Evolutionary conservation across 2,797 vertebrate species (phyloP).

Genomic region (Argya squamiceps): DNA sequence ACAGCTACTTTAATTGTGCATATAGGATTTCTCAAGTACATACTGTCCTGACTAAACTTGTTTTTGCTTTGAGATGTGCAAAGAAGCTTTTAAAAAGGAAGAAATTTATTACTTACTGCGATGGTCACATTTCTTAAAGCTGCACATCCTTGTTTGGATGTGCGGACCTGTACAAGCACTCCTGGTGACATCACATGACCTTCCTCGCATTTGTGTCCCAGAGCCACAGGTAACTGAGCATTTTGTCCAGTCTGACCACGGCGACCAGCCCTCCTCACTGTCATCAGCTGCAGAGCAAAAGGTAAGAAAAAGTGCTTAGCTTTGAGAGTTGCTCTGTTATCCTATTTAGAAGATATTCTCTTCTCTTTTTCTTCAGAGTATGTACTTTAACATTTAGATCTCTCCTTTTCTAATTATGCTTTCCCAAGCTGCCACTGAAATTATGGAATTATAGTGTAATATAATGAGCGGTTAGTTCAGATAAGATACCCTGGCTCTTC

Average conservation of each 20-base stretch:
- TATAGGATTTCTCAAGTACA: background rate
- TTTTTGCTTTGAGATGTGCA: background rate
- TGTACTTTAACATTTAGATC: background rate
- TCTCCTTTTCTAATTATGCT: background rate
- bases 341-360: background rate
- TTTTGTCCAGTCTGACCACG: conserved; percentile 98
- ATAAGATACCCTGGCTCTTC: background rate
- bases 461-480: background rate
- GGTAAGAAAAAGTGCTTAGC: background rate
- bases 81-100: background rate
- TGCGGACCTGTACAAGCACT: conserved; percentile 92
- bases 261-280: conserved; percentile 94
- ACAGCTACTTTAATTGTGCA: background rate
- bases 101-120: conserved; percentile 83
- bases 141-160: conserved; percentile 95
- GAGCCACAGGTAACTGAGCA: conserved; percentile 94
- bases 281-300: conserved; percentile 76
- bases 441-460: background rate
- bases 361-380: background rate
- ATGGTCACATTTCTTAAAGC: conserved; percentile 90
- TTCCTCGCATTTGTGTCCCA: conserved; percentile 95
- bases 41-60: background rate
- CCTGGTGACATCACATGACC: conserved; percentile 95
- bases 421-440: background rate
- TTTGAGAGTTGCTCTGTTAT: background rate